phyloP scores from a whole-genome alignment of 2,797 vertebrate genomes.

The Hirundo rustica region DNA sequence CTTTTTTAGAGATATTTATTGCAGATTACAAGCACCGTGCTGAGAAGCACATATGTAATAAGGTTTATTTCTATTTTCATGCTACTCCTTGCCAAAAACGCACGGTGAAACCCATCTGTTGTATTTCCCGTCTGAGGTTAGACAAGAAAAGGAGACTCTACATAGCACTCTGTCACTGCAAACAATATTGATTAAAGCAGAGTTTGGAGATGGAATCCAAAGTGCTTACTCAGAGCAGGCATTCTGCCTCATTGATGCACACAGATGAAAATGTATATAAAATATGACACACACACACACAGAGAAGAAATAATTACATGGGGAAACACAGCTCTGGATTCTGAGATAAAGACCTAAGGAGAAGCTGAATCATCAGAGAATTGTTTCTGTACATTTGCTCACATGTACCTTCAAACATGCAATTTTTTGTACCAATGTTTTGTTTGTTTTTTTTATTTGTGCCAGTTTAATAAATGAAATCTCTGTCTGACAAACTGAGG shows the following conservation, averaged over 20 bases:
- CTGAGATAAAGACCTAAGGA: background rate
- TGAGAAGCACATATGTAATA: slow-evolving; percentile 52
- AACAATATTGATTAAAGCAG: slow-evolving; percentile 7
- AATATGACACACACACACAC: background rate
- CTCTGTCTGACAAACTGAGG: background rate
- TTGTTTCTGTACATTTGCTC: background rate
- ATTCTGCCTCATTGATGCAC: background rate
- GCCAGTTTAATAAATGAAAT: background rate
- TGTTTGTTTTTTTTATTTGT: background rate
- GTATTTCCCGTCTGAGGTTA: slow-evolving; percentile 47
- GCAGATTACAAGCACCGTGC: slow-evolving; percentile 30
- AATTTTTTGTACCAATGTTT: background rate
- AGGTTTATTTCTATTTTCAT: slow-evolving; percentile 59
- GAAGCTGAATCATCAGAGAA: background rate
- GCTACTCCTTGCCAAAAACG: slow-evolving; percentile 48
- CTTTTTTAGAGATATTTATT: slow-evolving; percentile 53
- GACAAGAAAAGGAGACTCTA: slow-evolving; percentile 32
- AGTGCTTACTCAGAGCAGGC: slow-evolving; percentile 32
- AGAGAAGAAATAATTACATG: background rate
- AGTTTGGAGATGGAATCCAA: slow-evolving; percentile 2
- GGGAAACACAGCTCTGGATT: background rate
- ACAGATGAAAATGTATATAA: background rate
- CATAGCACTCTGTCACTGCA: slow-evolving; percentile 10
- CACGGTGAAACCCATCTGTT: slow-evolving; percentile 57
- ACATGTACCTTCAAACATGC: background rate